A percentile compares a stretch with the other conserved stretches of the same genome.
Conservation (phyloP, 2,888 invertebrate species). For the Archips crataeganus region DNA sequence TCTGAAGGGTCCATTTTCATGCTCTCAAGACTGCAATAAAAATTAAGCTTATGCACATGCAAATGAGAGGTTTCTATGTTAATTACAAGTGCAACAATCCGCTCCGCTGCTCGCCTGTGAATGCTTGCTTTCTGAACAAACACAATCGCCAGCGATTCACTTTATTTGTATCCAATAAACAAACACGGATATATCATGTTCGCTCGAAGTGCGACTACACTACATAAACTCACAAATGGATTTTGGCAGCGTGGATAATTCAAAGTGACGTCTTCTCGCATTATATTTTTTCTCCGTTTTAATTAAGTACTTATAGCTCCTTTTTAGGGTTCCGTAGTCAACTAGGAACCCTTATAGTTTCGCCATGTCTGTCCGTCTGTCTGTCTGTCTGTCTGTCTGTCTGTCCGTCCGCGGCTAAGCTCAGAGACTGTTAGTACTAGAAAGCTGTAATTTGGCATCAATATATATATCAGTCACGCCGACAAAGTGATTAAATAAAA, state of each 20-base stretch:
- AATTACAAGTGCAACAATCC: background rate
- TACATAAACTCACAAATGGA: background rate
- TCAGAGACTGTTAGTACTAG: no score
- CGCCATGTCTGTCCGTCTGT: no score
- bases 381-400: no score
- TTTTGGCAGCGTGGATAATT: background rate
- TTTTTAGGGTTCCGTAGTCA: no score
- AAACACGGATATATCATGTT: conserved; percentile 15
- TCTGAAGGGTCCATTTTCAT: background rate
- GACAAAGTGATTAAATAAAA: no score
- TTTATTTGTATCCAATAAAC: background rate
- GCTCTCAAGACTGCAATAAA: conserved; percentile 1
- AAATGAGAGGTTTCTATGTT: conserved; percentile 11
- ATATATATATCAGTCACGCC: no score
- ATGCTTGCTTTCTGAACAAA: background rate
- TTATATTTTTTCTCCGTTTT: background rate
- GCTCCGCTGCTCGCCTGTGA: background rate
- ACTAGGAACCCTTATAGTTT: no score
- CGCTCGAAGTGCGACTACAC: background rate
- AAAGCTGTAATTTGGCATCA: no score
- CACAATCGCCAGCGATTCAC: conserved; percentile 4
- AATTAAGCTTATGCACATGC: background rate
- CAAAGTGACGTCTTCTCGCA: background rate
- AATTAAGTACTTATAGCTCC: background rate
- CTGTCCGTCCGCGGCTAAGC: no score